Evolutionary conservation across 2,888 invertebrate genomes (phyloP).

Genomic region (Eucera pruinosa): DNA sequence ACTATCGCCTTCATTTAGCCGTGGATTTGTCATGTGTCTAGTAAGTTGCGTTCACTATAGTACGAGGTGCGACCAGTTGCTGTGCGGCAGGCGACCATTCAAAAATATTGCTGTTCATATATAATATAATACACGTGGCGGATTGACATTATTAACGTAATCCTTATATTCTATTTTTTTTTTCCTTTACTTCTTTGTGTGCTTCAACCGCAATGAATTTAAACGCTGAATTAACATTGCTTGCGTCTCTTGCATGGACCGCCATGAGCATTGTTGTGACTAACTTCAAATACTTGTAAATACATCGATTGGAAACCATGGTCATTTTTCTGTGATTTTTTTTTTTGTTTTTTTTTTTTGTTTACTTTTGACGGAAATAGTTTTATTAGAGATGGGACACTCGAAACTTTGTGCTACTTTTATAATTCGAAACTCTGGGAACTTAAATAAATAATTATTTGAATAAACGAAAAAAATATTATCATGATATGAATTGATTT

Average conservation of each 20-base stretch:
- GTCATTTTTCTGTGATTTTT: no score
- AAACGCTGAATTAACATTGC: conserved; percentile 18
- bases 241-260: conserved; percentile 22
- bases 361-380: no score
- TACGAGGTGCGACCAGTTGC: conserved; percentile 56
- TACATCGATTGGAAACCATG: not conserved
- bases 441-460: no score
- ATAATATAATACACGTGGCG: conserved; percentile 61
- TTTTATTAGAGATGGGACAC: no score
- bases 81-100: conserved; percentile 58
- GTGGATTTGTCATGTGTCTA: conserved; percentile 67
- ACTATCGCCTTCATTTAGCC: conserved; percentile 66
- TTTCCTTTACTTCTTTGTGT: no score
- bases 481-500: no score
- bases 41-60: conserved; percentile 62
- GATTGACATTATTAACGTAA: conserved; percentile 27
- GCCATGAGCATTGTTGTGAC: not conserved
- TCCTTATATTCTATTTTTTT: not conserved
- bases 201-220: no score
- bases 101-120: conserved; percentile 36
- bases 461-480: no score
- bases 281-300: not conserved
- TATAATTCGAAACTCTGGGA: no score
- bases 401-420: no score
- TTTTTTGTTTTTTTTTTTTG: no score